Evolutionary conservation across 2,888 invertebrate species (phyloP).

Genomic region (Stenchaetothrips biformis): DNA sequence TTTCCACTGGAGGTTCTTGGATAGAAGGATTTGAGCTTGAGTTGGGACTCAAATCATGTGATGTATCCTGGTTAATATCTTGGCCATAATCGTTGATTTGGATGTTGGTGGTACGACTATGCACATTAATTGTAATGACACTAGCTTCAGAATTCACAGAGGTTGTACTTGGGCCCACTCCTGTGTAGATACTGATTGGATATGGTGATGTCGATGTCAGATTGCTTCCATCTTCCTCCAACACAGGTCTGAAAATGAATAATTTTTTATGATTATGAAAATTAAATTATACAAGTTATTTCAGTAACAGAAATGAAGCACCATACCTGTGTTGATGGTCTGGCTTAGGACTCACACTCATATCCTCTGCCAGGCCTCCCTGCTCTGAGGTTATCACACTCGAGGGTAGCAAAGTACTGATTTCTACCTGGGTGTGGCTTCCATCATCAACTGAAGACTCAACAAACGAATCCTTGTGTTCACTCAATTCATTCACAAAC

Average conservation of each 20-base stretch:
- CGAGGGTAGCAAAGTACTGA: neutral
- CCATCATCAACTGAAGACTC: neutral
- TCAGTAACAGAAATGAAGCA: neutral
- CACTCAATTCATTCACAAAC: neutral
- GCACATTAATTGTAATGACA: conserved; percentile 7
- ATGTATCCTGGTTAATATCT: neutral
- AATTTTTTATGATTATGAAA: neutral
- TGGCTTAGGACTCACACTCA: neutral
- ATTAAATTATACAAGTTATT: neutral
- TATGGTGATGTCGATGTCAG: neutral
- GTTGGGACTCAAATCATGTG: conserved; percentile 4
- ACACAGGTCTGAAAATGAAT: neutral
- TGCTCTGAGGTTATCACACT: conserved; percentile 8
- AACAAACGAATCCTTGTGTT: neutral
- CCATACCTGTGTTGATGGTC: conserved; percentile 1
- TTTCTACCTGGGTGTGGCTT: neutral
- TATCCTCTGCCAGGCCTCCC: conserved; percentile 11
- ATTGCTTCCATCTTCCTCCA: conserved; percentile 14
- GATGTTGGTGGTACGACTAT: conserved; percentile 9
- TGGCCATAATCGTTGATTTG: neutral
- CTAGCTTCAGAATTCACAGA: conserved; percentile 13
- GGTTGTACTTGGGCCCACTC: neutral
- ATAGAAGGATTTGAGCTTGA: neutral
- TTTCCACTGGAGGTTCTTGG: neutral
- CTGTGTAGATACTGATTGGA: conserved; percentile 4